Conservation (phyloP, 2,888 invertebrate species). For the Zhuqinia jingwanae region DNA sequence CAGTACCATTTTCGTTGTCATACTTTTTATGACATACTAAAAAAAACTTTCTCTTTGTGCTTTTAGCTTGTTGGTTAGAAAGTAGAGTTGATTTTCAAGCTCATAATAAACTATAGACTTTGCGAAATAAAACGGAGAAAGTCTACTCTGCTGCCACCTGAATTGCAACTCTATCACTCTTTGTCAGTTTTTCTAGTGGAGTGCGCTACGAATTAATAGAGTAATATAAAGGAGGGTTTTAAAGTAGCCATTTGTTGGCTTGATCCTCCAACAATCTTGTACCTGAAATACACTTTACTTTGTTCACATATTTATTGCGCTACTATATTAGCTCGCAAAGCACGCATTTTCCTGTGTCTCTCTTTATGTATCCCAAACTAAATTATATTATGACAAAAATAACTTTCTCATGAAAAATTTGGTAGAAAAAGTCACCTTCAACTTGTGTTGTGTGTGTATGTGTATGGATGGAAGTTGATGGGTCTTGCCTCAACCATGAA, state of each 20-base stretch:
- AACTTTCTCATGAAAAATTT: not conserved
- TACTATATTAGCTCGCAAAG: no score
- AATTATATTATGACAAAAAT: not conserved
- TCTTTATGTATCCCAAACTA: not conserved
- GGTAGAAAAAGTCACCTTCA: no score
- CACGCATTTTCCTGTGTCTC: not conserved
- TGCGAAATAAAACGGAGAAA: not conserved
- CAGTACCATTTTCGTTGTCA: not conserved
- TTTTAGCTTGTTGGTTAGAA: not conserved
- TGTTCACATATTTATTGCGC: not conserved
- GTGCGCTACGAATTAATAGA: not conserved
- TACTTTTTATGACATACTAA: conserved; percentile 39
- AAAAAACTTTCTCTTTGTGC: not conserved
- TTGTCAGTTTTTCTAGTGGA: conserved; percentile 25
- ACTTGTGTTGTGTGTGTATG: conserved; percentile 3
- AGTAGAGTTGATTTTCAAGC: not conserved
- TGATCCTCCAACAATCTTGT: not conserved
- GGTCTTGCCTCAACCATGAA: conserved; percentile 39
- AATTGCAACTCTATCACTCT: no score
- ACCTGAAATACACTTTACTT: not conserved
- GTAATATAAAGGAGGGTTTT: not conserved
- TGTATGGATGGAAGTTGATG: conserved; percentile 42
- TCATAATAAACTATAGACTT: conserved; percentile 8
- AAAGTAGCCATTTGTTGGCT: not conserved
- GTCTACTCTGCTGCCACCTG: no score